A percentile compares a stretch with the other conserved stretches of the same genome.
Conservation (phyloP, 2,113 vertebrate species). For the Sinocyclocheilus rhinocerous region DNA sequence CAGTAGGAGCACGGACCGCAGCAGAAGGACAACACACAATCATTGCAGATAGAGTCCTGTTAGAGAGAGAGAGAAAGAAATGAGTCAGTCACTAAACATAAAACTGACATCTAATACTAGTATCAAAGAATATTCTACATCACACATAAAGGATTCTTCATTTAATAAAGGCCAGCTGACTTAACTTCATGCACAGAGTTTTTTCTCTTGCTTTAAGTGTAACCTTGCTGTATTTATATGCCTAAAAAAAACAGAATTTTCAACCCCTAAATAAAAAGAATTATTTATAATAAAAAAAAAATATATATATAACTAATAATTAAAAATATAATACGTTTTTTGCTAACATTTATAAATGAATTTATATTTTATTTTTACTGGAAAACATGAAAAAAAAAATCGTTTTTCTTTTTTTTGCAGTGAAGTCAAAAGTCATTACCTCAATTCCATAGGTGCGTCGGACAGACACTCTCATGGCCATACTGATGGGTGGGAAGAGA, state of each 20-base stretch:
- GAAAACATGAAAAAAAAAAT: not conserved
- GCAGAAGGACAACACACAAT: slow-evolving; percentile 55
- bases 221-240: no score
- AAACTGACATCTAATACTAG: not conserved
- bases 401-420: not conserved
- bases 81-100: not conserved
- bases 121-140: not conserved
- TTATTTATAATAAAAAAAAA: no score
- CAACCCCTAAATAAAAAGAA: no score
- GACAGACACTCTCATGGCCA: slow-evolving; percentile 56
- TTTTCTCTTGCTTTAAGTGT: no score
- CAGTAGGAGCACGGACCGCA: slow-evolving; percentile 52
- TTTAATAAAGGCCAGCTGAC: not conserved
- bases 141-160: not conserved
- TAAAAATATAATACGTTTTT: no score
- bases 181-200: not conserved
- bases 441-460: slow-evolving; percentile 49
- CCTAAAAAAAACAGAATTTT: no score
- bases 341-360: not conserved
- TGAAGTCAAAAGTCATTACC: not conserved
- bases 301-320: no score
- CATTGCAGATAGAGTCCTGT: slow-evolving; percentile 55
- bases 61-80: not conserved
- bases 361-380: not conserved
- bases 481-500: slow-evolving; percentile 47